phyloP scores from a whole-genome alignment of 2,113 vertebrate species.

The Clarias batrachus region DNA sequence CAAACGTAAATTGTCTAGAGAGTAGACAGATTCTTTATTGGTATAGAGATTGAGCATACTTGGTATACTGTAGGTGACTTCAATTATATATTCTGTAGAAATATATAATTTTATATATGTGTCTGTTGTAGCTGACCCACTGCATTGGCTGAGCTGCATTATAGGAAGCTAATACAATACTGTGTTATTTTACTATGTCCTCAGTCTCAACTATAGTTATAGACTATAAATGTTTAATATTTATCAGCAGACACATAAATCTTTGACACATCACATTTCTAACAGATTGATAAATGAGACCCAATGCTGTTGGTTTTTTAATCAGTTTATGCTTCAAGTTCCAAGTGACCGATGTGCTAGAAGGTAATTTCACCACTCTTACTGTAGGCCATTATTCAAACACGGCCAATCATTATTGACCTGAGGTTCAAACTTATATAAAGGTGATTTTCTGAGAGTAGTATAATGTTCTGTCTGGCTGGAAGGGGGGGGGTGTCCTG shows the following conservation, averaged over 20 bases:
- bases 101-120: too few relatives aligned
- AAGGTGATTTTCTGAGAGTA: slow-evolving; percentile 48
- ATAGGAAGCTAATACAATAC: not conserved
- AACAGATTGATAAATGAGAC: not conserved
- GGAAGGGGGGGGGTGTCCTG: slow-evolving; percentile 37
- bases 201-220: not conserved
- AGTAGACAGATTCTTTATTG: too few relatives aligned
- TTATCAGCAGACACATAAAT: not conserved
- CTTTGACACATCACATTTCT: not conserved
- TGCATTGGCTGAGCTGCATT: not conserved
- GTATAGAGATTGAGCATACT: too few relatives aligned
- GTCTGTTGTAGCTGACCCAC: not conserved
- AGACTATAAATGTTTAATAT: not conserved
- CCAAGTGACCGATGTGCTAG: slow-evolving; percentile 54
- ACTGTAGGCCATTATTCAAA: slow-evolving; percentile 65
- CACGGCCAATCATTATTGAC: slow-evolving; percentile 65
- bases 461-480: slow-evolving; percentile 53
- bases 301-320: not conserved
- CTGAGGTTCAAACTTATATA: slow-evolving; percentile 57
- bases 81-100: not conserved
- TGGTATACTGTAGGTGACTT: not conserved
- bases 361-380: slow-evolving; percentile 72
- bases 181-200: not conserved
- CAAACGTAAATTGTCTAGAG: too few relatives aligned
- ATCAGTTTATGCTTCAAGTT: slow-evolving; percentile 60